Base-by-base conservation (phyloP, 2,113 vertebrate genomes). In the Strigops habroptila region DNA sequence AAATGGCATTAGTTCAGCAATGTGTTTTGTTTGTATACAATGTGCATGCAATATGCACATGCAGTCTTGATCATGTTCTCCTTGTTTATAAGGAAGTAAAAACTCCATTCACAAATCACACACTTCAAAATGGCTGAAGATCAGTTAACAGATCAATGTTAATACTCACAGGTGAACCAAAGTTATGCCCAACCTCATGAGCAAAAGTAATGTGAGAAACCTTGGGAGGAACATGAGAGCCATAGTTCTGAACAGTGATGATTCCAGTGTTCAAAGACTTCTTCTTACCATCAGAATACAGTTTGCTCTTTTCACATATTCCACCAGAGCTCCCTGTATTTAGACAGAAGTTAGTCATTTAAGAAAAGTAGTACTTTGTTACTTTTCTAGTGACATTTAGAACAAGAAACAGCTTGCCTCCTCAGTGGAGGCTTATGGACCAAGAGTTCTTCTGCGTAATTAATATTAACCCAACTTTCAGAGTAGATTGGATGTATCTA, bases 151-250 rank as follows among this genome's bases (percentile, higher is more conserved):
- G 23, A 69, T 31, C 23, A 85, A 37, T 2, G 82, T 24, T 9
- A 77, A 92, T 95, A 98, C 99, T 99, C 98, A 99, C 99, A 92
- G 99, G 99, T 43, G 99, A 99, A 77, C 99, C 99, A 96, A 99
- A 99, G 97, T 99, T 99, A 98, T 99, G 99, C 65, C 99, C 99
- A 68, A 99, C 98, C 96, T 99, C 99, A 91, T 99, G 99, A 88
- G 99, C 99, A 92, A 99, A 99, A 84, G 99, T 99, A 86, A 99
- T 99, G 94, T 99, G 99, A 86, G 99, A 99, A 75, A 99, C 99
- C 92, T 99, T 99, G 57, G 99, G 99, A 57, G 99, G 99, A 15
- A 99, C 99, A 17, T 99, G 99, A 90, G 99, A 99, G n/a, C 98
- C 99, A 33, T 99, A 99, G 96, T 99, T 99, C 98, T 99, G 99